Base-by-base conservation (phyloP, 1,140 invertebrate species). In the Rhyzopertha dominica region DNA sequence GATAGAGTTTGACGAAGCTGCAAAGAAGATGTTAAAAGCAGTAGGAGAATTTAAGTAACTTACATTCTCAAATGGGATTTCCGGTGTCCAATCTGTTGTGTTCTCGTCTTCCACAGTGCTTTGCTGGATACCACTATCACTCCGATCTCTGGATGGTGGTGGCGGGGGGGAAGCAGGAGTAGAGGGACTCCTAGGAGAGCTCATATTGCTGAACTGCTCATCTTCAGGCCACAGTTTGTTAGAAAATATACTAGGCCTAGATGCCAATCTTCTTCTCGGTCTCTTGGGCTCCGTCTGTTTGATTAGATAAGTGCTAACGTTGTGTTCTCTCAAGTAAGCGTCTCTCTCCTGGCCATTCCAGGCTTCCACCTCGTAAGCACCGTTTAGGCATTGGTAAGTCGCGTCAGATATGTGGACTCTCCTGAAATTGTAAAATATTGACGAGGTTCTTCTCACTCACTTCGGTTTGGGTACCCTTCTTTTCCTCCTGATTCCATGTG, bases 401-500 rank as follows among this genome's bases (percentile, higher is more conserved):
- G 88, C 80, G 51, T 82, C 80, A 1, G 90, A 95, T 59, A 95
- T 94, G 61, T 95, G 92, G 22, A 95, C 90, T 30, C 90, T 79
- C 8, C 91, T 95, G 60, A 8, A 65, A 66, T 54, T 59, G 5
- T 10, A 29, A 46, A 9, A 29, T 38, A 37, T 22, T 23, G 9
- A n/a, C n/a, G n/a, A n/a, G n/a, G n/a, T n/a, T n/a, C n/a, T n/a
- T n/a, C n/a, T n/a, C n/a, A n/a, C n/a, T n/a, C n/a, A n/a, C n/a
- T n/a, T n/a, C n/a, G 34, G 10, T 2, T 20, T 16, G 61, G 65
- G 70, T 78, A 90, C 84, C 93, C 94, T 8, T 93, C 90, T 53
- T 92, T 80, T 5, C 94, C 94, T 7, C 90, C 91, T 45, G 90
- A 90, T 73, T 98, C 95, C 79, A 98, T 87, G 62, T 93, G 90